phyloP scores from a whole-genome alignment of 2,797 vertebrate genomes.

The Pogoniulus pusillus region DNA sequence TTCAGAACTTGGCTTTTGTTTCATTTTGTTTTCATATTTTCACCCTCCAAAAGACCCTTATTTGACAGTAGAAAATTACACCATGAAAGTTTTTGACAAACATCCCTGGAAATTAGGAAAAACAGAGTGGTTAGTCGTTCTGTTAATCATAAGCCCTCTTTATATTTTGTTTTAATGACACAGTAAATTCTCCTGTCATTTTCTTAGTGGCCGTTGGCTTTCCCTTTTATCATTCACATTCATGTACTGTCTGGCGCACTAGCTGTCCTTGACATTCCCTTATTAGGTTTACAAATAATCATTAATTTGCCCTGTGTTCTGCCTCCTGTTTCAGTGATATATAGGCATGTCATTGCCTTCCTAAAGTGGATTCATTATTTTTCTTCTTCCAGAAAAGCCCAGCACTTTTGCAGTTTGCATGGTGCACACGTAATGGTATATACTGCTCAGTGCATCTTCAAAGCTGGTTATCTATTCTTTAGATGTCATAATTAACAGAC shows the following conservation, averaged over 20 bases:
- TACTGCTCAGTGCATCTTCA: neutral
- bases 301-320: constrained; percentile 68
- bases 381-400: constrained; percentile 9
- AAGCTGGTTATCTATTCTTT: neutral
- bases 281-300: constrained; percentile 72
- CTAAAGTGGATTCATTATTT: constrained; percentile 59
- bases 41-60: neutral
- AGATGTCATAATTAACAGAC: constrained; percentile 33
- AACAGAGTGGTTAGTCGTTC: neutral
- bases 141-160: neutral
- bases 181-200: neutral
- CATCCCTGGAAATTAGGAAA: neutral
- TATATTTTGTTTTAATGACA: neutral
- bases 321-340: constrained; percentile 65
- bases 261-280: constrained; percentile 62
- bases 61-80: neutral
- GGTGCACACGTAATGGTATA: neutral
- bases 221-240: constrained; percentile 46
- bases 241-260: neutral
- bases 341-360: constrained; percentile 64
- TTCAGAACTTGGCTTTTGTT: neutral
- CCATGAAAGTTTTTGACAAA: neutral
- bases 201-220: neutral
- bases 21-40: neutral
- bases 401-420: constrained; percentile 12